phyloP scores from a whole-genome alignment of 2,888 invertebrate species.

The Caenorhabditis afra region DNA sequence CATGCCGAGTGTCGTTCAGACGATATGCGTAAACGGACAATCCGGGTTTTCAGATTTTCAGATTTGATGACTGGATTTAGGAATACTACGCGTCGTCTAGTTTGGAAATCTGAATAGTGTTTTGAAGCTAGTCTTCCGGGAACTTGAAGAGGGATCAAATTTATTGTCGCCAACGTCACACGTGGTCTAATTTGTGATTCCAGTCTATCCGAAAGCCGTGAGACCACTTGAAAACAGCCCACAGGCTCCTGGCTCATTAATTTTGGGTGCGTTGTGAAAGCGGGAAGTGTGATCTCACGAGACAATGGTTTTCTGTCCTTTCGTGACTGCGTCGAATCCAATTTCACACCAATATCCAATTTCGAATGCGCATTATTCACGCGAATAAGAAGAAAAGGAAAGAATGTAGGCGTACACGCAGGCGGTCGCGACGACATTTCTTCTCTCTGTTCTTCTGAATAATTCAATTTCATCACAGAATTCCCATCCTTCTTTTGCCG shows the following conservation, averaged over 20 bases:
- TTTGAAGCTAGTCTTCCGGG: too few species aligned
- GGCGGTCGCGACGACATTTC: not conserved
- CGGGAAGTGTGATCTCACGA: not conserved
- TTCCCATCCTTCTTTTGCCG: not conserved
- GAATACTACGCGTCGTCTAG: too few species aligned
- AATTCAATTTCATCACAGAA: not conserved
- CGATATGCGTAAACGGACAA: too few species aligned
- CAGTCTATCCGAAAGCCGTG: conserved; percentile 1
- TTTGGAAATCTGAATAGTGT: too few species aligned
- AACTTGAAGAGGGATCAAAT: too few species aligned
- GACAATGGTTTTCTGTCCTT: conserved; percentile 24
- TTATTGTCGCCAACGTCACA: conserved; percentile 16
- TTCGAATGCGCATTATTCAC: conserved; percentile 23
- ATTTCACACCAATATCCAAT: conserved; percentile 46
- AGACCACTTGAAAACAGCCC: conserved; percentile 10
- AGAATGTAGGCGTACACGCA: not conserved
- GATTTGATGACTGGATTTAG: too few species aligned
- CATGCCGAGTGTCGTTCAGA: too few species aligned
- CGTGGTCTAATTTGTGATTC: conserved; percentile 5
- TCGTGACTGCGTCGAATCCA: conserved; percentile 12
- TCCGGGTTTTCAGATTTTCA: too few species aligned
- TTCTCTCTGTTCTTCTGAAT: not conserved
- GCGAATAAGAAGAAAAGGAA: not conserved
- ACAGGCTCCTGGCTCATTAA: conserved; percentile 30
- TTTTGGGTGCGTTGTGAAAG: conserved; percentile 35